Conservation (phyloP, 2,888 invertebrate species). For the Rotaria macrura region DNA sequence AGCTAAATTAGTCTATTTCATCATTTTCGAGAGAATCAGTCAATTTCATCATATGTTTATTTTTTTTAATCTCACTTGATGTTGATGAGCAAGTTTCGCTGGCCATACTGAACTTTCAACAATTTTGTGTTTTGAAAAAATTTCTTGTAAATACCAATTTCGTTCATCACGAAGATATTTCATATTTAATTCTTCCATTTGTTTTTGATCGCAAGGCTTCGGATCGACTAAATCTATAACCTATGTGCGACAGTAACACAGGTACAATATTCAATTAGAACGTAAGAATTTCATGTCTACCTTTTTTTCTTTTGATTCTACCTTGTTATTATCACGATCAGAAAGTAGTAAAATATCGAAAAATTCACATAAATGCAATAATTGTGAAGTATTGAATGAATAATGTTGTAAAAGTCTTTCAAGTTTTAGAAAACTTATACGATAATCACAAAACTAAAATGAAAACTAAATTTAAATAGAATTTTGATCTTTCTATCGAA, state of each 20-base stretch:
- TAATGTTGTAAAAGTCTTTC: background rate
- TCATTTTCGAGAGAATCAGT: too few relatives aligned
- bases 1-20: background rate
- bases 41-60: background rate
- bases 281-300: too few relatives aligned
- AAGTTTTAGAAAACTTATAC: background rate
- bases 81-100: background rate
- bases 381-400: background rate
- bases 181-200: background rate
- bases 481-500: background rate
- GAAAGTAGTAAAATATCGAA: background rate
- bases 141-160: background rate
- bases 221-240: background rate
- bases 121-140: background rate
- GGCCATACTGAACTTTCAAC: background rate
- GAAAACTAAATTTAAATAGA: background rate
- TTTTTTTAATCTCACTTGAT: background rate
- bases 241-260: background rate
- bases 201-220: background rate
- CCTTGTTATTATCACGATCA: background rate
- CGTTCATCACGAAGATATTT: background rate
- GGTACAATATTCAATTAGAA: too few relatives aligned
- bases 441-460: background rate
- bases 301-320: background rate
- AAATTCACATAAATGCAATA: constrained; percentile 14